A percentile compares a stretch with the other conserved stretches of the same genome.
These are phyloP conservation scores for Sterrhoptilus dennistouni DNA, from an alignment of 2,113 vertebrate species.

Conservation along the genomic window DNA sequence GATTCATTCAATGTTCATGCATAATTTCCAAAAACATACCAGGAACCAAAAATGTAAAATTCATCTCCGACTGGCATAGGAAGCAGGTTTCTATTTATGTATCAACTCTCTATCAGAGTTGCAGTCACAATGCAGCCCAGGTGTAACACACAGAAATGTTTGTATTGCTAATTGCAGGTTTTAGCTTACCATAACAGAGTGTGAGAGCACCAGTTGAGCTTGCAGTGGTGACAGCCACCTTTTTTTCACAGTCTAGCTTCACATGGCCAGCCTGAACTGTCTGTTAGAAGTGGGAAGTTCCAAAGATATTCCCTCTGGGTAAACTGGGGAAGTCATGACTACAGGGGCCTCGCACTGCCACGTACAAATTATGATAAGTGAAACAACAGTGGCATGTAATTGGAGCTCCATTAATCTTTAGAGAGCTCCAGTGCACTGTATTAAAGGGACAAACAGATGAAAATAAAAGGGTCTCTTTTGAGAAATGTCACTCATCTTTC, in stretches of 20 bases:
- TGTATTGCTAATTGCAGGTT: neutral
- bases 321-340: constrained; percentile 13
- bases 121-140: neutral
- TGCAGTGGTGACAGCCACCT: neutral
- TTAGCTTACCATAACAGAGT: neutral
- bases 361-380: constrained; percentile 36
- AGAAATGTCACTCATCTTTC: constrained; percentile 5
- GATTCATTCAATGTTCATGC: neutral
- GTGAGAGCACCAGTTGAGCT: neutral
- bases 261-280: constrained; percentile 1
- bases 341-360: neutral
- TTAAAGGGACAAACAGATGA: constrained; percentile 30
- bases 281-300: constrained; percentile 38
- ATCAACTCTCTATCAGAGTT: neutral
- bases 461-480: constrained; percentile 1
- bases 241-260: neutral
- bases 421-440: constrained; percentile 4
- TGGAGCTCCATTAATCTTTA: constrained; percentile 25
- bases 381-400: constrained; percentile 27
- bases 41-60: neutral
- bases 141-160: neutral
- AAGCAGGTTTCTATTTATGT: neutral
- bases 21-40: constrained; percentile 1
- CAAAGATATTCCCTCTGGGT: constrained; percentile 46
- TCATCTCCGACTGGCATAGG: neutral